Percentiles rank a stretch among this genome's conserved stretches.
Conservation (phyloP, 2,797 vertebrate genomes). For the Arremon brunneinucha region DNA sequence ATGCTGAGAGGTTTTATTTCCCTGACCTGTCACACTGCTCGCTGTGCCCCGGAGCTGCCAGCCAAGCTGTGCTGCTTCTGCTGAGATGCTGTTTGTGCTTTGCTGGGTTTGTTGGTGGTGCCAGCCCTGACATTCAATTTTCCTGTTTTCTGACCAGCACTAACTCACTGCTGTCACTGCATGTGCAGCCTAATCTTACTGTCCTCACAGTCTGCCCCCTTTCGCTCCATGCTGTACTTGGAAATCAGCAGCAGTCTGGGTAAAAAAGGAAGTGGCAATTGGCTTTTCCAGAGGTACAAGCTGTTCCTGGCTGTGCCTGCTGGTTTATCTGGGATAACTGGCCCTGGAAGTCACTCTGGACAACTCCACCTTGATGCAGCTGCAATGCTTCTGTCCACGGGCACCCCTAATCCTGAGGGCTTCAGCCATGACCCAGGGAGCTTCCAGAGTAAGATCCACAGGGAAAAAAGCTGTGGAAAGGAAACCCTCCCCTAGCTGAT, state of each 20-base stretch:
- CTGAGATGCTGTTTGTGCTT: constrained; percentile 15
- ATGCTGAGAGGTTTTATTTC: not conserved
- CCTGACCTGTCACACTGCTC: not conserved
- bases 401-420: not conserved
- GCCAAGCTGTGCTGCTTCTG: constrained; percentile 27
- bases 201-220: not conserved
- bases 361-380: not conserved
- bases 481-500: not conserved
- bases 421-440: not conserved
- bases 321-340: not conserved
- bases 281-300: not conserved
- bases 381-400: not conserved
- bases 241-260: not conserved
- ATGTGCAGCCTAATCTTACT: not conserved
- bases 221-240: not conserved
- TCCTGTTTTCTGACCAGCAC: not conserved
- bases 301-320: not conserved
- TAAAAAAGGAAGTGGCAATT: not conserved
- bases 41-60: not conserved
- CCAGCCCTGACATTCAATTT: not conserved
- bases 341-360: not conserved
- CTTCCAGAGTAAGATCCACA: not conserved
- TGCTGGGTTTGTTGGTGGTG: not conserved
- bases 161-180: not conserved
- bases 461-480: not conserved